A percentile compares a stretch with the other conserved stretches of the same genome.
These are phyloP conservation scores for Lamellibrachia satsuma DNA, from an alignment of 2,888 invertebrate genomes.

Conservation along the genomic window DNA sequence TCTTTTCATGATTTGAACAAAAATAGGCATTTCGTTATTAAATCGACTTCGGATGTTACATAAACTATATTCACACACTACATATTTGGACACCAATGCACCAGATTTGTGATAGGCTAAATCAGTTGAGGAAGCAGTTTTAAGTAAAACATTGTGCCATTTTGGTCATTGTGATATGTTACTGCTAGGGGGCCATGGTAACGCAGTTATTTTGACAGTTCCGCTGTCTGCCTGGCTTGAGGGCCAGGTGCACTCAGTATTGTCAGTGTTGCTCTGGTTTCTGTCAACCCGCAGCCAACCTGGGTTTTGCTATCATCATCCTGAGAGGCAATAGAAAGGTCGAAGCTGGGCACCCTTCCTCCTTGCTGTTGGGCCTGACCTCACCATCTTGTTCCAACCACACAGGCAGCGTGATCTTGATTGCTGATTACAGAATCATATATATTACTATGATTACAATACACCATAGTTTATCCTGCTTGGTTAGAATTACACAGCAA, in stretches of 20 bases:
- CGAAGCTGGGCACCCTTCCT: background rate
- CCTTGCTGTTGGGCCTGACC: background rate
- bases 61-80: too few species aligned
- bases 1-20: too few species aligned
- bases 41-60: too few species aligned
- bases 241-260: background rate
- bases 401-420: background rate
- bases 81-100: too few species aligned
- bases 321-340: background rate
- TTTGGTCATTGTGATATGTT: background rate
- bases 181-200: background rate
- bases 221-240: background rate
- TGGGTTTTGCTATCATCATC: too few species aligned
- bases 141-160: too few species aligned
- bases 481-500: background rate
- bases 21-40: too few species aligned
- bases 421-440: background rate
- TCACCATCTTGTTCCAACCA: background rate
- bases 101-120: too few species aligned
- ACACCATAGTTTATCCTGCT: background rate
- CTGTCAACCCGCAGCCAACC: background rate
- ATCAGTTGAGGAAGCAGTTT: too few species aligned
- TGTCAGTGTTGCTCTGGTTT: background rate
- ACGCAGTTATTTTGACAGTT: background rate
- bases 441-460: background rate